phyloP scores from a whole-genome alignment of 1,140 invertebrate species.

The Sarcophaga bullata region DNA sequence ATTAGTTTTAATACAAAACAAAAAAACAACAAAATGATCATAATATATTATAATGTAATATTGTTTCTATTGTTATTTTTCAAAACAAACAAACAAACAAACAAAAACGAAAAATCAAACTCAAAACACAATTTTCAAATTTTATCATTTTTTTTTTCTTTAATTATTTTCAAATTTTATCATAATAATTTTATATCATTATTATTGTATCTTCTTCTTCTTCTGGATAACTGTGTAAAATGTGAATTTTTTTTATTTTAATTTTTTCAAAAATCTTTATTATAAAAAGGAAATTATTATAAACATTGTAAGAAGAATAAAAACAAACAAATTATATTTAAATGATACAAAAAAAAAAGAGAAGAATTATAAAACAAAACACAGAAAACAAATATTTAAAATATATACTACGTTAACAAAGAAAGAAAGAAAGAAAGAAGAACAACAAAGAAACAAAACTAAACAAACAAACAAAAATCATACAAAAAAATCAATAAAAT shows the following conservation, averaged over 20 bases:
- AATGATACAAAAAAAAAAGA: conserved; percentile 21
- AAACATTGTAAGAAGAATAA: not conserved
- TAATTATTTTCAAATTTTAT: not conserved
- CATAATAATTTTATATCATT: not conserved
- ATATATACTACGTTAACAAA: conserved; percentile 46
- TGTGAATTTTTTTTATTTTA: not conserved
- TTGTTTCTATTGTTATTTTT: not conserved
- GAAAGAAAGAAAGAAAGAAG: conserved; percentile 44
- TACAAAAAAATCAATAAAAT: conserved; percentile 44
- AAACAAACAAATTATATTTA: conserved; percentile 42
- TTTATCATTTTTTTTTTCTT: not conserved
- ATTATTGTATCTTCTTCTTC: not conserved
- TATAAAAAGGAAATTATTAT: no score
- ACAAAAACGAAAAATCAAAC: no score
- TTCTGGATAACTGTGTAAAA: conserved; percentile 5
- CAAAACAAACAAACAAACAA: not conserved
- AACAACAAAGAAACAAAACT: conserved; percentile 46
- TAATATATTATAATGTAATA: conserved; percentile 8
- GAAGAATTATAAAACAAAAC: not conserved
- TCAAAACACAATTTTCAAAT: not conserved
- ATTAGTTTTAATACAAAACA: conserved; percentile 9
- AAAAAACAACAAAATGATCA: not conserved
- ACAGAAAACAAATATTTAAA: conserved; percentile 42
- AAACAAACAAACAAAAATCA: conserved; percentile 23
- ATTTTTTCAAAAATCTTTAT: no score